Evolutionary conservation across 2,113 vertebrate species (phyloP), one percentile per base, ranked within the genome.

Genomic region (Calypte anna): DNA sequence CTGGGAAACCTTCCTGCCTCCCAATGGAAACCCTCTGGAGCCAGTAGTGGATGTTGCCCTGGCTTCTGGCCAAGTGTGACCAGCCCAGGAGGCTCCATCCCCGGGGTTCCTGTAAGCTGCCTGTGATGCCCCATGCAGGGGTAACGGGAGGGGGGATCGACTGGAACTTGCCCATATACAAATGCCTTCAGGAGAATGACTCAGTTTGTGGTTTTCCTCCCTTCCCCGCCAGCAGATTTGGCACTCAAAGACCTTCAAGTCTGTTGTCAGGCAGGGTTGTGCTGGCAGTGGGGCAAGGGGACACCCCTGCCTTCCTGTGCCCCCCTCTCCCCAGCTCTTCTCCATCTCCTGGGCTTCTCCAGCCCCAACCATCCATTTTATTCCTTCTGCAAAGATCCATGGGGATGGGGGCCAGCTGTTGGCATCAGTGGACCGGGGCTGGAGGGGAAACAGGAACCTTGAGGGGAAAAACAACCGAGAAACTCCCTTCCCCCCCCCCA

Each of bases 141-240:
- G 33, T 21, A n/a, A 46, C 16, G 5, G 75, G 67, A 80, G 61
- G 51, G 68, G 68, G 20, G 51, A 64, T 88, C 7, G 1, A 33
- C 80, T 95, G 88, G 85, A 91, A 93, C 82, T 90, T 81, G 17
- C 79, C 33, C 66, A 69, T 59, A 88, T 70, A 55, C 62, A 78
- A 92, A 94, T 91, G 46, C 79, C 30, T 90, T 90, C 30, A 3
- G 38, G 88, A 23, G 54, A 81, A 21, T 96, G 94, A 96, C 89
- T 93, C 94, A 95, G 85, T 38, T 68, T 88, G 94, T 10, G 86
- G 96, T 86, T 97, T 97, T 93, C 92, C 90, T 95, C 82, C n/a
- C 50, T 79, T 91, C 62, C 59, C 82, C 23, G 6, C 70, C 88
- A 90, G 79, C 61, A 79, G 57, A 90, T 87, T 91, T 82, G 74